Evolutionary conservation across 2,888 invertebrate species (phyloP).

Genomic region (Dryadula phaetusa): DNA sequence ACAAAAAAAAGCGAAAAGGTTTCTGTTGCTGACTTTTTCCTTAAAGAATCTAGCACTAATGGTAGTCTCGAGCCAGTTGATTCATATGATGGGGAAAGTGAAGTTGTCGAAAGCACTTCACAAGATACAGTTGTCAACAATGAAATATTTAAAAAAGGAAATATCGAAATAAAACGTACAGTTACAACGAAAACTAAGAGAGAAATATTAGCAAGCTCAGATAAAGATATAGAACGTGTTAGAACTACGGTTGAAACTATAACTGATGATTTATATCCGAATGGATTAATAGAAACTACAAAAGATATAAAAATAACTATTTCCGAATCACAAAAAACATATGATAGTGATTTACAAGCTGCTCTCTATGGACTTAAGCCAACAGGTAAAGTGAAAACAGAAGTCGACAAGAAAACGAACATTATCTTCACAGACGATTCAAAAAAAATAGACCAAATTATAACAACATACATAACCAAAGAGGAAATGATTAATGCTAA

Average conservation of each 20-base stretch:
- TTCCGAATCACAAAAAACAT: slow-evolving; percentile 78
- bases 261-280: slow-evolving; percentile 76
- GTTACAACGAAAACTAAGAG: slow-evolving; percentile 77
- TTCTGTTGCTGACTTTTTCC: slow-evolving; percentile 68
- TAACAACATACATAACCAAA: slow-evolving; percentile 74
- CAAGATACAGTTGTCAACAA: slow-evolving; percentile 73
- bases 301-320: slow-evolving; percentile 82
- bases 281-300: slow-evolving; percentile 83
- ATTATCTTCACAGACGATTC: slow-evolving; percentile 70
- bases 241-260: slow-evolving; percentile 83
- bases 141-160: slow-evolving; percentile 67
- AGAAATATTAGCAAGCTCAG: slow-evolving; percentile 78
- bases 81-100: slow-evolving; percentile 62
- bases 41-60: slow-evolving; percentile 52
- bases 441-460: slow-evolving; percentile 72
- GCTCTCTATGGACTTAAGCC: slow-evolving; percentile 70
- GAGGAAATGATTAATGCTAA: slow-evolving; percentile 72
- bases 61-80: slow-evolving; percentile 55
- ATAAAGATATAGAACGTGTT: slow-evolving; percentile 81
- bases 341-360: slow-evolving; percentile 75
- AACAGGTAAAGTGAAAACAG: slow-evolving; percentile 75
- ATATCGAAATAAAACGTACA: slow-evolving; percentile 67
- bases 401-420: slow-evolving; percentile 79
- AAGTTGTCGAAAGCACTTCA: slow-evolving; percentile 70
- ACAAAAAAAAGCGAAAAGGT: slow-evolving; percentile 75